Evolutionary conservation across 2,888 invertebrate genomes (phyloP).

Genomic region (Oscheius sp.): DNA sequence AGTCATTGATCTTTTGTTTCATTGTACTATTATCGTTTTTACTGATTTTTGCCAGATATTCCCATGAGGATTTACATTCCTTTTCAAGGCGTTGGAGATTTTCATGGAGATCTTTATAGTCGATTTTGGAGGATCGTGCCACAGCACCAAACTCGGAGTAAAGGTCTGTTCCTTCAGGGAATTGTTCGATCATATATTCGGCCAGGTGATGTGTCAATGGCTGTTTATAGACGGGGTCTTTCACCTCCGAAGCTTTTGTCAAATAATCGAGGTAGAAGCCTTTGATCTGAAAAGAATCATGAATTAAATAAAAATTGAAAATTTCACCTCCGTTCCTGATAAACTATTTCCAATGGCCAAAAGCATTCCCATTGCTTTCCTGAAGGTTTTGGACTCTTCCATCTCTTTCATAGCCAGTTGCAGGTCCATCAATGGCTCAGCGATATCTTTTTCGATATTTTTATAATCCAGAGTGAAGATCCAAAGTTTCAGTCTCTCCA

Average conservation of each 20-base stretch:
- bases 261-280: slow-evolving; percentile 98
- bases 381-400: slow-evolving; percentile 90
- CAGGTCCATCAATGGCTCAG: slow-evolving; percentile 96
- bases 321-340: slow-evolving; percentile 80
- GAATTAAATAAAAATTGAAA: background rate
- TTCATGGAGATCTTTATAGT: slow-evolving; percentile 88
- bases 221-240: slow-evolving; percentile 94
- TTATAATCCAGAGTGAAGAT: slow-evolving; percentile 98
- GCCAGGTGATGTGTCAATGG: slow-evolving; percentile 95
- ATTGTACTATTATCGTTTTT: slow-evolving; percentile 64
- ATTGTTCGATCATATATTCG: slow-evolving; percentile 95
- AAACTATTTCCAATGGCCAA: slow-evolving; percentile 94
- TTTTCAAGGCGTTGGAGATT: slow-evolving; percentile 88
- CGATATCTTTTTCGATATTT: slow-evolving; percentile 92
- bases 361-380: slow-evolving; percentile 89
- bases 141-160: slow-evolving; percentile 82
- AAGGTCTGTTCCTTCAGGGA: slow-evolving; percentile 91
- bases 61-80: slow-evolving; percentile 82
- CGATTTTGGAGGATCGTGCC: slow-evolving; percentile 79
- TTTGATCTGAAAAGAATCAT: slow-evolving; percentile 78
- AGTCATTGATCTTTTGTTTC: slow-evolving; percentile 81
- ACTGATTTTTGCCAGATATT: slow-evolving; percentile 62
- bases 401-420: slow-evolving; percentile 94
- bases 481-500: slow-evolving; percentile 90
- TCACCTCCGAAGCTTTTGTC: slow-evolving; percentile 81